Evolutionary conservation across 2,797 vertebrate genomes (phyloP), one percentile per base, ranked within the genome.

Genomic region (Heterohyrax brucei): DNA sequence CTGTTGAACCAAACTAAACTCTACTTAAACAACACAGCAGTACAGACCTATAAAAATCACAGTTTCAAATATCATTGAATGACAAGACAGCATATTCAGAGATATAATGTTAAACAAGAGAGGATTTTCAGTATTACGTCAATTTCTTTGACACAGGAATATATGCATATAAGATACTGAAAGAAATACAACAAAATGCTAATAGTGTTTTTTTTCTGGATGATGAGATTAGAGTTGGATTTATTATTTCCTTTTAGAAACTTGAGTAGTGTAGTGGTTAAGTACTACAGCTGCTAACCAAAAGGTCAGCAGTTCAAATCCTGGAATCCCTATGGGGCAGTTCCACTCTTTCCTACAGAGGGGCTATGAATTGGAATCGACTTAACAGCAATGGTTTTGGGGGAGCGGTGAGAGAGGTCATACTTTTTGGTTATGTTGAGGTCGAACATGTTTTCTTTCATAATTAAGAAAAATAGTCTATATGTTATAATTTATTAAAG

Each of bases 141-240:
- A 56, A 48, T 87, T 86, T 21, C 80, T 73, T 86, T 81, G 50
- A 92, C 75, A 16, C 44, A 48, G 50, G 53, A 19, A 68, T 62
- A 80, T 48, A 64, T 87, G 22, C 73, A 68, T 93, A 66, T 22
- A 84, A 86, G 84, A 50, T 61, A 85, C 53, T 28, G 2, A 79
- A 88, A 82, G 3, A 79, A 88, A 82, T 68, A 81, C 13, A 70
- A 78, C 4, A 28, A 80, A 87, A 83, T 61, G 28, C 87, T 87
- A 91, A 50, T 39, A 39, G 39, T 39, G 39, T 39, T 39, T 39
- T 39, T 39, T 39, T 39, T 39, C 39, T 39, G 39, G 39, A 39
- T 39, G 39, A 39, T 39, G 39, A 39, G 39, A 39, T 39, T 39
- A 39, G 39, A 39, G 39, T 39, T 39, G 39, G 39, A 39, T 39